Conservation (phyloP, 2,113 vertebrate species). For the Murina feae region DNA sequence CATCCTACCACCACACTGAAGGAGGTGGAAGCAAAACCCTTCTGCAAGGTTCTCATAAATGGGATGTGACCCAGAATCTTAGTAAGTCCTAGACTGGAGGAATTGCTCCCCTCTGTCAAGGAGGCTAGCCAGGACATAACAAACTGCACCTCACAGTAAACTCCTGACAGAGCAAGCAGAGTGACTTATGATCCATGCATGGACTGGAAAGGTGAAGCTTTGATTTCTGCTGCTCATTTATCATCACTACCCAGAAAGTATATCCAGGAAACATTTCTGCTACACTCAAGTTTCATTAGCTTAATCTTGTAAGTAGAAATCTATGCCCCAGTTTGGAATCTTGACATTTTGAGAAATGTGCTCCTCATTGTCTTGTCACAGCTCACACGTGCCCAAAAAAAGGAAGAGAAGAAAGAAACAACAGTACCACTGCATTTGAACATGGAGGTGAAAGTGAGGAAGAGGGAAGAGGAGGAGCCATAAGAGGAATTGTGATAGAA, state of each 20-base stretch:
- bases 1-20: rapidly evolving
- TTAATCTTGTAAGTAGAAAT: background rate
- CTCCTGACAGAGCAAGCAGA: background rate
- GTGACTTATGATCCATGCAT: background rate
- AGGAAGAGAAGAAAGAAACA: background rate
- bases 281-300: background rate
- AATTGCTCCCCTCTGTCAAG: background rate
- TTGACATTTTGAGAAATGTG: background rate
- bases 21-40: background rate
- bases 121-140: background rate
- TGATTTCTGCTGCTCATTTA: background rate
- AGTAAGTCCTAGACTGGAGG: background rate
- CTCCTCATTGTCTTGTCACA: background rate
- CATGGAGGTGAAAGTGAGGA: background rate
- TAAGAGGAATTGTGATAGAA: background rate
- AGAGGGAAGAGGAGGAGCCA: background rate
- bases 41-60: background rate
- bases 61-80: background rate
- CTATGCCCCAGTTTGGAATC: background rate
- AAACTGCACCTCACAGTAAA: background rate
- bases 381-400: background rate
- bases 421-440: background rate
- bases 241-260: background rate
- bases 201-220: background rate
- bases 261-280: background rate